Percentiles rank a stretch among this genome's conserved stretches.
Evolutionary conservation across 1,140 invertebrate species (phyloP).

Genomic region (Neelides sp.): DNA sequence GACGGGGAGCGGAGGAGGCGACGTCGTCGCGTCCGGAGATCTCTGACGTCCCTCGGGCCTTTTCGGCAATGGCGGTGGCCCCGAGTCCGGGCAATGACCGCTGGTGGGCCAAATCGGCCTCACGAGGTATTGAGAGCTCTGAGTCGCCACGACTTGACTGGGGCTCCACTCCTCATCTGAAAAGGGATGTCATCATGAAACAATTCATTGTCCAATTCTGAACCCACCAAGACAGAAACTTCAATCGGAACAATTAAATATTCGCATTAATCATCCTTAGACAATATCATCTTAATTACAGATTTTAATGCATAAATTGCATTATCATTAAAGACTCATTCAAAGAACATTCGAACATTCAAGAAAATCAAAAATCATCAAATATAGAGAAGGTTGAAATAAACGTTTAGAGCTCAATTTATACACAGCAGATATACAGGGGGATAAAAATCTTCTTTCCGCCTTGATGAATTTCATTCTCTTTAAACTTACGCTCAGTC

Average conservation of each 20-base stretch:
- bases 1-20: constrained; percentile 18
- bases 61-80: constrained; percentile 28
- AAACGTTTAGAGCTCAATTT: too few species aligned
- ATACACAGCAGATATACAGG: too few species aligned
- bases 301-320: too few species aligned
- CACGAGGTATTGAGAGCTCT: constrained; percentile 33
- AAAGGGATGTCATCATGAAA: constrained; percentile 24
- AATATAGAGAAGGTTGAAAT: too few species aligned
- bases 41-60: constrained; percentile 27
- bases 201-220: constrained; percentile 4
- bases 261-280: too few species aligned
- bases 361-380: too few species aligned
- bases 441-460: too few species aligned
- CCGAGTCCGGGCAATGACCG: constrained; percentile 13
- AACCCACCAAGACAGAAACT: neutral
- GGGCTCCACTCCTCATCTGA: constrained; percentile 36
- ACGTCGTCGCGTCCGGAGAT: constrained; percentile 21
- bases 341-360: too few species aligned
- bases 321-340: too few species aligned
- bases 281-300: too few species aligned
- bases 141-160: constrained; percentile 30
- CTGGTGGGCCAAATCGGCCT: constrained; percentile 29
- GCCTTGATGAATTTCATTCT: too few species aligned
- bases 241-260: neutral
- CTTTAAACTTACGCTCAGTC: too few species aligned